Conservation (phyloP, 2,113 vertebrate genomes). For the Corydoras sp. region DNA sequence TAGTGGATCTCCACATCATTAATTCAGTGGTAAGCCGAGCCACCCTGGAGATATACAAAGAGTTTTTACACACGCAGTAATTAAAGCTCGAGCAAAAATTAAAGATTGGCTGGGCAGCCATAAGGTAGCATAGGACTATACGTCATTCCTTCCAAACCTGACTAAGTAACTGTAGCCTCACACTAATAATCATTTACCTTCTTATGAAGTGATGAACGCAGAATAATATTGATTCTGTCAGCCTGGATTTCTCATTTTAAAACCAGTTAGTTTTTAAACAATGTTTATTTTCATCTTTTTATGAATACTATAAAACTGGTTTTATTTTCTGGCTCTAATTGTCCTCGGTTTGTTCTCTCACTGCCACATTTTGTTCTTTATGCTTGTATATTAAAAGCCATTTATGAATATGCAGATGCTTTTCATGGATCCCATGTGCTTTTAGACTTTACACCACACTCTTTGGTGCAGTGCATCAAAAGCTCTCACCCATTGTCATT, state of each 20-base stretch:
- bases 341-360: background rate
- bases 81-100: conserved; percentile 33
- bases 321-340: conserved; percentile 25
- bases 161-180: background rate
- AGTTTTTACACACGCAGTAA: conserved; percentile 40
- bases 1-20: conserved; percentile 40
- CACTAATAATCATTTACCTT: background rate
- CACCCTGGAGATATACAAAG: conserved; percentile 37
- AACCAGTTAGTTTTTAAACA: conserved; percentile 25
- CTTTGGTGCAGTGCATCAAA: conserved; percentile 27
- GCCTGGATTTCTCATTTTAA: conserved; percentile 18
- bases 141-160: background rate
- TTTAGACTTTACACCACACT: conserved; percentile 4
- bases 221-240: too few relatives aligned
- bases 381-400: conserved; percentile 14
- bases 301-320: background rate
- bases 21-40: conserved; percentile 35
- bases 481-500: conserved; percentile 5
- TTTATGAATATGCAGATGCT: conserved; percentile 28
- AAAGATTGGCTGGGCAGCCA: conserved; percentile 30
- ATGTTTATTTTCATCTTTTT: conserved; percentile 11
- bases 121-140: conserved; percentile 27
- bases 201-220: too few relatives aligned
- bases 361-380: background rate
- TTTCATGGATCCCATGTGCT: background rate